Conservation (phyloP, 2,113 vertebrate genomes). For the Chunga burmeisteri region DNA sequence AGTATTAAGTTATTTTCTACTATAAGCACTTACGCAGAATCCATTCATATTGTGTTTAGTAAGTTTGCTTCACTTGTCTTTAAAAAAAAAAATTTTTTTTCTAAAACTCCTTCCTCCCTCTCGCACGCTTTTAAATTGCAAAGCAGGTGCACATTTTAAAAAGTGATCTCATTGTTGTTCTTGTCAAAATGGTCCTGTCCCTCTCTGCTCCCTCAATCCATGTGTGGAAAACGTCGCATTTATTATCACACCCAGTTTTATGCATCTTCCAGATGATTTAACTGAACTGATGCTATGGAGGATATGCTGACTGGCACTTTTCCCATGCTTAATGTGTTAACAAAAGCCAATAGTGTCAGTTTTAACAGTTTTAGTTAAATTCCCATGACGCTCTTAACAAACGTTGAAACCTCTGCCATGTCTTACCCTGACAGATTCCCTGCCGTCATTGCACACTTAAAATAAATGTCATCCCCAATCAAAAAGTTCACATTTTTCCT, state of each 20-base stretch:
- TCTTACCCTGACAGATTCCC: slow-evolving; percentile 88
- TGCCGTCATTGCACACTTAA: slow-evolving; percentile 83
- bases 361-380: slow-evolving; percentile 89
- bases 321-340: slow-evolving; percentile 90
- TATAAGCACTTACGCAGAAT: not conserved
- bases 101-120: not conserved
- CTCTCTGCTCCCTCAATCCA: slow-evolving; percentile 37
- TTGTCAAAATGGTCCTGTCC: slow-evolving; percentile 60
- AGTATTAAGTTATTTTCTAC: slow-evolving; percentile 38
- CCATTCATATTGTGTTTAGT: not conserved
- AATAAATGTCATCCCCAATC: slow-evolving; percentile 86
- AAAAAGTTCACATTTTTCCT: slow-evolving; percentile 84
- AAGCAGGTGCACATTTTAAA: slow-evolving; percentile 50
- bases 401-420: slow-evolving; percentile 85
- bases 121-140: slow-evolving; percentile 9
- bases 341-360: slow-evolving; percentile 91
- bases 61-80: slow-evolving; percentile 35
- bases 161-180: slow-evolving; percentile 40
- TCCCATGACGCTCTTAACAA: slow-evolving; percentile 88
- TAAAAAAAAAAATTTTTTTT: not conserved
- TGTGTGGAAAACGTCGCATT: slow-evolving; percentile 57
- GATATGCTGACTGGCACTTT: slow-evolving; percentile 94
- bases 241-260: slow-evolving; percentile 75
- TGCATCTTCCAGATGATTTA: slow-evolving; percentile 83
- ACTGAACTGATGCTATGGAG: slow-evolving; percentile 78